Base-by-base conservation (phyloP, 1,140 invertebrate species). In the Bombus waltoni region DNA sequence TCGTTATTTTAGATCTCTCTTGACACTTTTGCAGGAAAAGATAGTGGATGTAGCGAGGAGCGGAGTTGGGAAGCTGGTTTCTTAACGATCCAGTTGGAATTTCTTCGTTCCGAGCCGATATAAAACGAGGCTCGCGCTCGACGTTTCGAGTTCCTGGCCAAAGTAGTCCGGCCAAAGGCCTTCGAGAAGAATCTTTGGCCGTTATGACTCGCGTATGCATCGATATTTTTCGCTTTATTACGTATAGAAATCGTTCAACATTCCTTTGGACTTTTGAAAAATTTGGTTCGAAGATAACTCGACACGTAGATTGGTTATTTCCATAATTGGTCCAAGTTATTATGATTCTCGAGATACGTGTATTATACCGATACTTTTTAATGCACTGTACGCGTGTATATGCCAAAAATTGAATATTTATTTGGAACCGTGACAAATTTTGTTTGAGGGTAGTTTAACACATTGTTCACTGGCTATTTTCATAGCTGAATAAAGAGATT, bases 121-220 rank as follows among this genome's bases (percentile, higher is more conserved):
- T 59, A 28, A 73, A 73, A 81, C 70, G 57, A 74, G 77, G 35
- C 57, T 71, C 44, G 40, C 35, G 62, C 57, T n/a, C 70, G 68
- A 77, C 42, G 70, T 87, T 87, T 78, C 68, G n/a, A 59, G 82
- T 74, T 79, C 62, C 57, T 42, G 83, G 72, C 35, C 77, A 82
- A 88, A 88, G 84, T 88, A 86, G 87, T 78, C 87, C 87, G 79
- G 87, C 73, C 87, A 86, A 88, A 86, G 87, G 84, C 84, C 87
- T 62, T 57, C 22, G 28, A 42, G 62, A 85, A 81, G 62, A 85
- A 80, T 87, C 83, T 72, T 81, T 35, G 86, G 77, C 53, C 86
- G 77, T 87, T 85, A 71, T 74, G 38, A 76, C 80, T 28, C 68
- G 65, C 32, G n/a, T 13, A 2, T 32, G 32, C 35, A 35, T 22